Evolutionary conservation across 2,797 vertebrate genomes (phyloP).

Genomic region (Prunella strophiata): DNA sequence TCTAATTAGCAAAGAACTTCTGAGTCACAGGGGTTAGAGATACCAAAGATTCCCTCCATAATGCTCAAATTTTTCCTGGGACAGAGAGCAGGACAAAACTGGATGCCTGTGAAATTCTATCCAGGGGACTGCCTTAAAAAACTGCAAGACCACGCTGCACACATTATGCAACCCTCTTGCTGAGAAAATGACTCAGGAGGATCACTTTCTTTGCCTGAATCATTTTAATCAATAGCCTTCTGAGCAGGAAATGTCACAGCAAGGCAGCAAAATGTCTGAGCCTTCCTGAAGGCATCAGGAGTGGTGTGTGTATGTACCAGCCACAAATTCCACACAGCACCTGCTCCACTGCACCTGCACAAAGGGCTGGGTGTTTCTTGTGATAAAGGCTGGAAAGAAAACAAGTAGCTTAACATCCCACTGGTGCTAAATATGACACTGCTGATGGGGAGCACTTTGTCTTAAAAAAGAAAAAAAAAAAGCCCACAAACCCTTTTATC

Average conservation of each 20-base stretch:
- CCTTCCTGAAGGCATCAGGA: slow-evolving; percentile 9
- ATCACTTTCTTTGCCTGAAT: slow-evolving; percentile 56
- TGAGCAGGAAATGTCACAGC: slow-evolving; percentile 50
- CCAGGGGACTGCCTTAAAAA: slow-evolving; percentile 1
- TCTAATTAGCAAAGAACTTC: background rate
- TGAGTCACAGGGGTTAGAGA: background rate
- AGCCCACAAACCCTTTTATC: background rate
- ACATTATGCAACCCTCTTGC: slow-evolving; percentile 32
- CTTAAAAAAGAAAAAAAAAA: background rate
- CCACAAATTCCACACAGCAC: background rate
- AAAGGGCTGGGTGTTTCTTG: background rate
- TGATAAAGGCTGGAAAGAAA: background rate
- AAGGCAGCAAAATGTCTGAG: slow-evolving; percentile 43
- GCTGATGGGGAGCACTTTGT: background rate
- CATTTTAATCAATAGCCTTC: slow-evolving; percentile 67
- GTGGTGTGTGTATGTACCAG: accelerated
- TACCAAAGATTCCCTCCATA: background rate
- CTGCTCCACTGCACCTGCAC: background rate
- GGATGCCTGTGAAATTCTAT: background rate
- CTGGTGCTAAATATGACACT: background rate
- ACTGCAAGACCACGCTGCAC: accelerated
- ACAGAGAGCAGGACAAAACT: background rate
- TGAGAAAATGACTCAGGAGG: slow-evolving; percentile 63
- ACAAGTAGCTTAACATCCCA: background rate
- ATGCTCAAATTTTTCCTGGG: background rate